Percentiles rank a stretch among this genome's conserved stretches.
Conservation (phyloP, 2,888 invertebrate genomes). For the Phortica magna region DNA sequence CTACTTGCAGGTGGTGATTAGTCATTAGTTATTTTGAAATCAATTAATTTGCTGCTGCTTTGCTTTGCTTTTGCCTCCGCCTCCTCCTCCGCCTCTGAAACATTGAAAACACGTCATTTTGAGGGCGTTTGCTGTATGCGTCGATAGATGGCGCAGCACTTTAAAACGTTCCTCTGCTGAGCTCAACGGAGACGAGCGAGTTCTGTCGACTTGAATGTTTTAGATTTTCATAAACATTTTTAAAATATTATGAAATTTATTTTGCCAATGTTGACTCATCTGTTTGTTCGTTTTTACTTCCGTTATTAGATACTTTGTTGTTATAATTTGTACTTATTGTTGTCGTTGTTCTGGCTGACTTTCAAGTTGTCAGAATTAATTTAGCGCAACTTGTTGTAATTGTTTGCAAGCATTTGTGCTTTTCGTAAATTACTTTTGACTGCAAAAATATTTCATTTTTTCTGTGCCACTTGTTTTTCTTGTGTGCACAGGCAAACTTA, state of each 20-base stretch:
- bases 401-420: background rate
- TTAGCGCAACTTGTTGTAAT: background rate
- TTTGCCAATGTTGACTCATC: no score
- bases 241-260: no score
- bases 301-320: no score
- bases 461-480: no score
- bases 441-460: background rate
- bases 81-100: background rate
- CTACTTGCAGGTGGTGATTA: constrained; percentile 65
- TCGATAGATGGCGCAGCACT: no score
- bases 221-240: no score
- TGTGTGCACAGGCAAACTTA: no score
- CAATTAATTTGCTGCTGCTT: constrained; percentile 61
- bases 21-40: constrained; percentile 70
- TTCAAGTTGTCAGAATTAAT: background rate
- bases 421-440: background rate
- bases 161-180: no score
- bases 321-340: no score
- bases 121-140: background rate
- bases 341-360: background rate
- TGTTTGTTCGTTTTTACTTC: no score
- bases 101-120: background rate
- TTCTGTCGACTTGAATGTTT: no score
- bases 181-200: no score
- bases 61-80: background rate